These are phyloP conservation scores for Ernsta delagoae DNA, from an alignment of 2,888 invertebrate species.

Conservation along the genomic window DNA sequence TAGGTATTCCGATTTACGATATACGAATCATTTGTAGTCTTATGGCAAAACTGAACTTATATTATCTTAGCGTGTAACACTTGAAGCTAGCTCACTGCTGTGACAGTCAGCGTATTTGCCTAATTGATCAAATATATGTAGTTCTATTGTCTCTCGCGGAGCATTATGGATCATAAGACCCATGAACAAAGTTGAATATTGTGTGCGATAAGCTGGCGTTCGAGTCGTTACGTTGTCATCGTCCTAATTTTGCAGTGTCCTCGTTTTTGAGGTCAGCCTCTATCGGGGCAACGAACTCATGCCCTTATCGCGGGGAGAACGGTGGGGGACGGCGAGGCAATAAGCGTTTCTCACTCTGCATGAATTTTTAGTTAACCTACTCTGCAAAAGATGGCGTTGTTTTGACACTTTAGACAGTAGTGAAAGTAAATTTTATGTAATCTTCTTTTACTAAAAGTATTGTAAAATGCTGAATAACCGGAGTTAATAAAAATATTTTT, in stretches of 20 bases:
- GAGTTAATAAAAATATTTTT: too few relatives aligned
- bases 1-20: neutral
- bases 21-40: conserved; percentile 28
- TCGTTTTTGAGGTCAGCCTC: conserved; percentile 89
- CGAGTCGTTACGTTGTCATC: conserved; percentile 82
- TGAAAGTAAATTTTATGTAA: conserved; percentile 16
- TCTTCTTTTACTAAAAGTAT: too few relatives aligned
- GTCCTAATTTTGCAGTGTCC: conserved; percentile 87
- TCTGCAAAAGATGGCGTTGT: conserved; percentile 71
- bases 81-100: conserved; percentile 73
- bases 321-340: conserved; percentile 55
- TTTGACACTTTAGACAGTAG: conserved; percentile 11
- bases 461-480: too few relatives aligned
- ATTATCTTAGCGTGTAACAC: conserved; percentile 74
- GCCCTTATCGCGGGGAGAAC: conserved; percentile 80
- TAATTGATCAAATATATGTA: conserved; percentile 84
- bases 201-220: conserved; percentile 63
- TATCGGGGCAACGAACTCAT: conserved; percentile 84
- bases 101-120: conserved; percentile 83
- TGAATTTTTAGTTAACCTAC: conserved; percentile 54
- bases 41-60: conserved; percentile 61
- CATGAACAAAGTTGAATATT: conserved; percentile 59
- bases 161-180: conserved; percentile 54
- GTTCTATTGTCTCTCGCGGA: conserved; percentile 56
- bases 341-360: conserved; percentile 48